Base-by-base conservation (phyloP, 2,797 vertebrate species). In the Melanotaenia maccullochi region DNA sequence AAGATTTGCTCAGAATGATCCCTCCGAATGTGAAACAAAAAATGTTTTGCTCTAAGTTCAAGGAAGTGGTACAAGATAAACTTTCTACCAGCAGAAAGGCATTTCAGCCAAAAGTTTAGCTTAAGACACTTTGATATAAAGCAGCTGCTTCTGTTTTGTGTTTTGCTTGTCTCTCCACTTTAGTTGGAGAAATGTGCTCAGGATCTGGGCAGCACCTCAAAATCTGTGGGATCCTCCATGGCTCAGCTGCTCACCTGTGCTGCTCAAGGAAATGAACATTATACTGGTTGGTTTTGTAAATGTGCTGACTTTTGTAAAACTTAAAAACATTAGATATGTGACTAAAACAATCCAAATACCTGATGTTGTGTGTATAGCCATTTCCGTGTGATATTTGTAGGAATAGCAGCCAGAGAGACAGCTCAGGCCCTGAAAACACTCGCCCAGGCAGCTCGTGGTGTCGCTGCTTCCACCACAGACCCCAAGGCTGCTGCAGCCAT, bases 211-310 rank as follows among this genome's bases (percentile, higher is more conserved):
- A 98, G 97, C 87, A 98, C 97, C 1, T 99, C 98, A 1, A 99
- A 99, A 90, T 96, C 97, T 0, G 98, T 99, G 0, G 98, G 98
- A 7, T 99, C 98, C 0, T 99, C 97, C 38, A 99, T 99, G 97
- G 98, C 98, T 1, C 98, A 99, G 89, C 87, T 99, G 55, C 93
- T 99, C 68, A 99, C 98, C 36, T 99, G 97, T 71, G 97, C 98
- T 28, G 97, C 98, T 14, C 98, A 99, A 89, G 98, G 98, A 85
- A 99, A 99, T 0, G 97, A 99, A 80, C 97, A 99, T 80, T 99
- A 98, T 90, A 99, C 98, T 92, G 98, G 98, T 99, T 87, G 68
- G 89, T 79, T 14, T 47, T 60, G 60, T n/a, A 28, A 57, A 44
- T 11, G 24, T 9, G 18, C 16, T 44, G 9, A 30, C 28, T 32